A percentile compares a stretch with the other conserved stretches of the same genome.
Evolutionary conservation across 2,797 vertebrate genomes (phyloP).

Genomic region (Falco biarmicus): DNA sequence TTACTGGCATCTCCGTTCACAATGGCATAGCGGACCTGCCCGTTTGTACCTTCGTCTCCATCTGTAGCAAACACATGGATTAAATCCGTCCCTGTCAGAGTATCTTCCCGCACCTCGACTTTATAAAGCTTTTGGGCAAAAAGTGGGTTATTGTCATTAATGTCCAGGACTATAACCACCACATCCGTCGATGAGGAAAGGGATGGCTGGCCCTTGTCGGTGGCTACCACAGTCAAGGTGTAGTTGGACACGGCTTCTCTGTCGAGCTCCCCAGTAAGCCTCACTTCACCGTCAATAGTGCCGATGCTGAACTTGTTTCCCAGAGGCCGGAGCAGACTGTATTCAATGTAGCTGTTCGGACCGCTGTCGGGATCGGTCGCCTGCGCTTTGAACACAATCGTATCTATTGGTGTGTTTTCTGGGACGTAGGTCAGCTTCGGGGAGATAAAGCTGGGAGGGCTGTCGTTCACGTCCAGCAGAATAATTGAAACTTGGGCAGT

Average conservation of each 20-base stretch:
- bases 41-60: constrained; percentile 90
- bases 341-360: constrained; percentile 98
- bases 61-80: constrained; percentile 88
- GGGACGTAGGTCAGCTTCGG: constrained; percentile 90
- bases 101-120: constrained; percentile 89
- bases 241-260: constrained; percentile 91
- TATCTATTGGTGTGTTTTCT: constrained; percentile 93
- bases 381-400: constrained; percentile 87
- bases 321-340: constrained; percentile 83
- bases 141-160: constrained; percentile 93
- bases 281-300: constrained; percentile 88
- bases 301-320: constrained; percentile 90
- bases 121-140: constrained; percentile 90
- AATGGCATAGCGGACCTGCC: constrained; percentile 92
- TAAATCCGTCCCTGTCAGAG: constrained; percentile 89
- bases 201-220: constrained; percentile 91
- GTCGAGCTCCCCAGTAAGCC: constrained; percentile 90
- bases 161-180: constrained; percentile 87
- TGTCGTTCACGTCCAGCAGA: constrained; percentile 94
- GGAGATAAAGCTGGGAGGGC: constrained; percentile 88
- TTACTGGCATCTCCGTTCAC: constrained; percentile 78
- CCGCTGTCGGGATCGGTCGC: constrained; percentile 92
- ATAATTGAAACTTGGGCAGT: constrained; percentile 93
- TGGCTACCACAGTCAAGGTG: constrained; percentile 89
- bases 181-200: constrained; percentile 90